phyloP scores from a whole-genome alignment of 2,888 invertebrate species.

The Drosophila neutralis region DNA sequence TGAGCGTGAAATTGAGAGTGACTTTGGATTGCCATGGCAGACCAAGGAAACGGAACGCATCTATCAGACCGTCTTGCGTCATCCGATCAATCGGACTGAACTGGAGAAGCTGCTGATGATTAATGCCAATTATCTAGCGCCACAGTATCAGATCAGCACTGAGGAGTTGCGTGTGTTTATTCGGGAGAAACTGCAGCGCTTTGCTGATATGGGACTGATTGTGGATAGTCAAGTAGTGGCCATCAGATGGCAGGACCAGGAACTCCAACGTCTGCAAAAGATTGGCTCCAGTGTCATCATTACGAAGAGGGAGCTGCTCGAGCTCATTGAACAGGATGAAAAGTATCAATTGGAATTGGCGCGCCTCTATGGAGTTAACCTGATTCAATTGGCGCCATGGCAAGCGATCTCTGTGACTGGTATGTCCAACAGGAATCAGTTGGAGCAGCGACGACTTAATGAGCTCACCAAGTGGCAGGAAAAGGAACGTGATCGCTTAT shows the following conservation, averaged over 20 bases:
- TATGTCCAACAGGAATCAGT: slow-evolving; percentile 69
- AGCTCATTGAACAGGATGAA: slow-evolving; percentile 73
- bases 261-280: slow-evolving; percentile 74
- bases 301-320: slow-evolving; percentile 75
- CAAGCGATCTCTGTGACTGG: slow-evolving; percentile 69
- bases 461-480: slow-evolving; percentile 77
- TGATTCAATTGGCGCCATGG: slow-evolving; percentile 68
- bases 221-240: slow-evolving; percentile 26
- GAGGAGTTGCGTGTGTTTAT: slow-evolving; percentile 79
- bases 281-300: slow-evolving; percentile 77
- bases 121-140: slow-evolving; percentile 48
- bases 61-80: slow-evolving; percentile 61
- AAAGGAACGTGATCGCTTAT: slow-evolving; percentile 82
- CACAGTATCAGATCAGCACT: slow-evolving; percentile 71
- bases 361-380: slow-evolving; percentile 65
- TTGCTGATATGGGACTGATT: slow-evolving; percentile 73
- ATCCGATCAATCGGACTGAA: slow-evolving; percentile 67
- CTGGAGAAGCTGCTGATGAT: slow-evolving; percentile 68
- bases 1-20: slow-evolving; percentile 66
- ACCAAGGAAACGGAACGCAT: slow-evolving; percentile 76
- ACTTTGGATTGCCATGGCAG: slow-evolving; percentile 76
- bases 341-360: slow-evolving; percentile 74
- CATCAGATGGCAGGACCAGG: slow-evolving; percentile 71
- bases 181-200: slow-evolving; percentile 73
- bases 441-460: slow-evolving; percentile 74